Evolutionary conservation across 2,888 invertebrate species (phyloP).

Genomic region (Cistogaster globosa): DNA sequence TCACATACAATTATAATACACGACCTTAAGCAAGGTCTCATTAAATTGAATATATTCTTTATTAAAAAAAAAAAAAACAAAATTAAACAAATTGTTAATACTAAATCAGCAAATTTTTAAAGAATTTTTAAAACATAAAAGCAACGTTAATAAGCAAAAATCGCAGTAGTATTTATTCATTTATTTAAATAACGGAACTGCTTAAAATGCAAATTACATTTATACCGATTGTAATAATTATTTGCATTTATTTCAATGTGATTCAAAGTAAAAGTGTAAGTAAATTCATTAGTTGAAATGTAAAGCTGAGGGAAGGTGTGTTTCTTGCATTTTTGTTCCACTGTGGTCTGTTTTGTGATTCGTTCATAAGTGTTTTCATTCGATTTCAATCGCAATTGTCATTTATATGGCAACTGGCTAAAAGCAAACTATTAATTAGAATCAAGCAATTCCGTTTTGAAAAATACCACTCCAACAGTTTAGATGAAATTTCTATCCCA

Average conservation of each 20-base stretch:
- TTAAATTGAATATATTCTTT: not conserved
- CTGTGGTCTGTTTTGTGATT: no score
- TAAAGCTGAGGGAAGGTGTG: not conserved
- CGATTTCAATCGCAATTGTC: no score
- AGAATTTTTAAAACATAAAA: constrained; percentile 48
- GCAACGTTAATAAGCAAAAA: not conserved
- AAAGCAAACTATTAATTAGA: no score
- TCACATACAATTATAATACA: constrained; percentile 1
- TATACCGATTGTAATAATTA: constrained; percentile 17
- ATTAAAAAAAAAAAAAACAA: not conserved
- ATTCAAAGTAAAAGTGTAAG: constrained; percentile 59
- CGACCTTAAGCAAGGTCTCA: constrained; percentile 15
- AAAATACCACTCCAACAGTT: no score
- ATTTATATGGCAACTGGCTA: no score
- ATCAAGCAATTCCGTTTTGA: no score
- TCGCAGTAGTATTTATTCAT: constrained; percentile 13
- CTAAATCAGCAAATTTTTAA: constrained; percentile 26
- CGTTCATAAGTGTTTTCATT: no score
- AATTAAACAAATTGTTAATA: no score
- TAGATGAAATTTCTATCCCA: no score
- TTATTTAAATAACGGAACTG: not conserved
- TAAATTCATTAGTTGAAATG: not conserved
- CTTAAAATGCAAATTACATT: constrained; percentile 50
- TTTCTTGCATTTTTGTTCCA: no score
- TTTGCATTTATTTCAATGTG: constrained; percentile 39